phyloP scores from a whole-genome alignment of 2,113 vertebrate species.

The Sprattus sprattus region DNA sequence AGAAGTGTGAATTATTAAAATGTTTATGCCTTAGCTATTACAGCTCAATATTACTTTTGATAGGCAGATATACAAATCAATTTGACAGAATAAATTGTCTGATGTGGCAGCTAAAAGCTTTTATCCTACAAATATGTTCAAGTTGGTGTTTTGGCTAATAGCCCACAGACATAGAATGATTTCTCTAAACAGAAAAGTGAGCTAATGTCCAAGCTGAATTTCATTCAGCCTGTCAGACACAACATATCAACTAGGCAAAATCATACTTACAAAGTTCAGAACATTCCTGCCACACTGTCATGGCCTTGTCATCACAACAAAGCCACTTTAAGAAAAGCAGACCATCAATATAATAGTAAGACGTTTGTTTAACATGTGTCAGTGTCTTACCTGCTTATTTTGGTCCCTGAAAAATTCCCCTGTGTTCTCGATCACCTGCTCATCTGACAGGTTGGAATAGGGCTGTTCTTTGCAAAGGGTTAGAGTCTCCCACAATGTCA shows the following conservation, averaged over 20 bases:
- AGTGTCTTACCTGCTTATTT: slow-evolving; percentile 80
- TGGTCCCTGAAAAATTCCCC: slow-evolving; percentile 97
- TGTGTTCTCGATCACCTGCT: slow-evolving; percentile 96
- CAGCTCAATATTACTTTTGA: neutral
- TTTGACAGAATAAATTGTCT: neutral
- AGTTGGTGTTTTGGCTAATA: neutral
- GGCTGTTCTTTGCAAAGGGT: slow-evolving; percentile 93
- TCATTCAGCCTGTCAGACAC: too few species aligned
- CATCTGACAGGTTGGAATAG: slow-evolving; percentile 88
- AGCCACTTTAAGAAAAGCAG: neutral
- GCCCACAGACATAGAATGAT: too few species aligned
- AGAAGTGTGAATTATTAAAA: too few species aligned
- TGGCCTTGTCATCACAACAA: too few species aligned
- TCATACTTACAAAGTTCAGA: too few species aligned
- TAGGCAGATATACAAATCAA: neutral
- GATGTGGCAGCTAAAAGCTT: neutral
- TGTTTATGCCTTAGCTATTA: neutral
- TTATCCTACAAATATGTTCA: neutral
- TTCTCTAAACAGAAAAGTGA: too few species aligned
- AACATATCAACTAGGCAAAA: too few species aligned
- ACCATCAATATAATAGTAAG: neutral
- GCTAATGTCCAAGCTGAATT: too few species aligned
- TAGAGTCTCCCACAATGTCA: slow-evolving; percentile 94
- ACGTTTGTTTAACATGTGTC: neutral
- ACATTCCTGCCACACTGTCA: too few species aligned